Conservation (phyloP, 2,113 vertebrate genomes). For the Hemiscyllium ocellatum region DNA sequence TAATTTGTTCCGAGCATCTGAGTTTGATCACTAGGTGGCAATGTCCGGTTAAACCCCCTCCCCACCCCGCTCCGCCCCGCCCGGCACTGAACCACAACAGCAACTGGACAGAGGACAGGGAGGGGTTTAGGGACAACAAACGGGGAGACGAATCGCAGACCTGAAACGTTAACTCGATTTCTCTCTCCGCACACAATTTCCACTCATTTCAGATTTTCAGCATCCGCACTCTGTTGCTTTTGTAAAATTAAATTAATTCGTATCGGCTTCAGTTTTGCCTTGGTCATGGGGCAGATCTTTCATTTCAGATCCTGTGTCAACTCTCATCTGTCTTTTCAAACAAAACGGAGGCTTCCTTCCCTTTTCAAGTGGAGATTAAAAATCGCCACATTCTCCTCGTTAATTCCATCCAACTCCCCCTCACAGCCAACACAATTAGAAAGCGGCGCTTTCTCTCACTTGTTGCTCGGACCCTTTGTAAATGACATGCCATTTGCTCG, state of each 20-base stretch:
- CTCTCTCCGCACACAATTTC: neutral
- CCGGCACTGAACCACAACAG: neutral
- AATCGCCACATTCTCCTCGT: neutral
- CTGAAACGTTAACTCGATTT: neutral
- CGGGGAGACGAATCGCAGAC: neutral
- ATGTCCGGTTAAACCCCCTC: neutral
- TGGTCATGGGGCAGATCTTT: too few species aligned
- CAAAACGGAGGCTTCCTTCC: too few species aligned
- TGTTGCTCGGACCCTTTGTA: neutral
- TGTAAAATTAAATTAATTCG: too few species aligned
- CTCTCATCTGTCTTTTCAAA: too few species aligned
- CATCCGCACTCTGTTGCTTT: neutral
- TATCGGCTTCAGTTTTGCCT: too few species aligned
- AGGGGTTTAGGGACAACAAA: neutral
- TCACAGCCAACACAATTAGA: neutral
- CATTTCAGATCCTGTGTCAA: too few species aligned
- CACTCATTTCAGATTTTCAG: neutral
- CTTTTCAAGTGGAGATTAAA: neutral
- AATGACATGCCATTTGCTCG: neutral
- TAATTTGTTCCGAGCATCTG: too few species aligned
- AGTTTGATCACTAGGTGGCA: neutral
- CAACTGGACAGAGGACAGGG: neutral
- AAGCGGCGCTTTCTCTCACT: neutral
- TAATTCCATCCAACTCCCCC: too few species aligned
- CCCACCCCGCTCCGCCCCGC: too few species aligned